Evolutionary conservation across 2,888 invertebrate genomes (phyloP).

Genomic region (Brenthis ino): DNA sequence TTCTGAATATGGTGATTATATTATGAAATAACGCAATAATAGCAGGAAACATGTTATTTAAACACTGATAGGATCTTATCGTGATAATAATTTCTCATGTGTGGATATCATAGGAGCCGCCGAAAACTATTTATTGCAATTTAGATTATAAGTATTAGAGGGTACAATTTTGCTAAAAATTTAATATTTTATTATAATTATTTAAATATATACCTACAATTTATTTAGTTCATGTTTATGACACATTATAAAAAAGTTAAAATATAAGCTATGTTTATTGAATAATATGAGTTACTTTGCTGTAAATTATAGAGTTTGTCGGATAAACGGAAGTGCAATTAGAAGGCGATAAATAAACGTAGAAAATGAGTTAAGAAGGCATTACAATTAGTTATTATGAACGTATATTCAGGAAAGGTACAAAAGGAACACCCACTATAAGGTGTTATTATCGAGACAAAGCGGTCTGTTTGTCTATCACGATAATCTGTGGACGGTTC

Average conservation of each 20-base stretch:
- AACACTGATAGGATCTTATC: slow-evolving; percentile 79
- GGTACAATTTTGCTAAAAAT: not conserved
- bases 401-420: slow-evolving; percentile 42
- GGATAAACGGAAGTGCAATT: not conserved
- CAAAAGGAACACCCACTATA: slow-evolving; percentile 60
- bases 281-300: not conserved
- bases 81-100: slow-evolving; percentile 77
- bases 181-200: not conserved
- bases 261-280: too few relatives aligned
- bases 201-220: too few relatives aligned
- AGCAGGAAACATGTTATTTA: slow-evolving; percentile 82
- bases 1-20: slow-evolving; percentile 77
- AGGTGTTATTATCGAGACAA: slow-evolving; percentile 77
- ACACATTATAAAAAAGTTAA: too few relatives aligned
- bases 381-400: slow-evolving; percentile 47
- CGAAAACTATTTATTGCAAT: slow-evolving; percentile 51
- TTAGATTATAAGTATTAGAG: not conserved
- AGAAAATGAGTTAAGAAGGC: slow-evolving; percentile 10
- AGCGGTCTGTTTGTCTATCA: slow-evolving; percentile 78
- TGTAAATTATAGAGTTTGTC: slow-evolving; percentile 4
- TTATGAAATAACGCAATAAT: slow-evolving; percentile 80
- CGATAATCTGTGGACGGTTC: slow-evolving; percentile 80
- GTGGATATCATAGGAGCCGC: slow-evolving; percentile 80
- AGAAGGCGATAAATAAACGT: slow-evolving; percentile 21
- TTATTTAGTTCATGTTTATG: too few relatives aligned